Base-by-base conservation (phyloP, 2,797 vertebrate genomes). In the Channallabes apus region DNA sequence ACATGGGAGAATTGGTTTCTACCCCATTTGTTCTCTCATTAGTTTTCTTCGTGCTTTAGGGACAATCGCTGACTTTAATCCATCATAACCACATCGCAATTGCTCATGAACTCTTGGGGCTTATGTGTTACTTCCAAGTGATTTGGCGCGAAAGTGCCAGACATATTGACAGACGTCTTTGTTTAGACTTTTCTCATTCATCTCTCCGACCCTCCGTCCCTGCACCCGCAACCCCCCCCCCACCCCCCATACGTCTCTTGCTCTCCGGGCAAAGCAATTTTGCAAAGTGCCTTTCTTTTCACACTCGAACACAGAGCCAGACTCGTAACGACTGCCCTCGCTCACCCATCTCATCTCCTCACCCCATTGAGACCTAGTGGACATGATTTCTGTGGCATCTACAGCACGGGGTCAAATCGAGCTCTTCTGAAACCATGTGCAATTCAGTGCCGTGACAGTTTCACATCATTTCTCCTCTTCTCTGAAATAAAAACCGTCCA, bases 221-320 rank as follows among this genome's bases (percentile, higher is more conserved):
- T 46, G n/a, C n/a, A n/a, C n/a, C n/a, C n/a, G n/a, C n/a, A n/a
- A n/a, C n/a, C n/a, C n/a, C n/a, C n/a, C n/a, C n/a, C n/a, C 3
- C 11, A 14, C 46, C 5, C 56, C 86, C 29, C 17, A 20, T 32
- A 1, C 5, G 9, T 51, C 64, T 56, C 41, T 58, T 38, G 12
- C 72, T 71, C 58, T 41, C 67, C 20, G 35, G 38, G 72, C 71
- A 65, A 54, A 76, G 73, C 27, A 83, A 73, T 62, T 85, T 56
- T 78, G 58, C 67, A 35, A 69, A 56, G 27, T 77, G 35, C 41
- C 8, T 65, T 18, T 56, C 71, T 61, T 82, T 22, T 73, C 35
- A 24, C 51, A 22, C 35, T 41, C 51, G 46, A 12, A 78, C 14
- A 59, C 32, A 62, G 65, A 72, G 61, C 61, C 32, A 24, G 59